Percentiles rank a stretch among this genome's conserved stretches.
Evolutionary conservation across 2,888 invertebrate species (phyloP).

Genomic region (Meta bourneti): DNA sequence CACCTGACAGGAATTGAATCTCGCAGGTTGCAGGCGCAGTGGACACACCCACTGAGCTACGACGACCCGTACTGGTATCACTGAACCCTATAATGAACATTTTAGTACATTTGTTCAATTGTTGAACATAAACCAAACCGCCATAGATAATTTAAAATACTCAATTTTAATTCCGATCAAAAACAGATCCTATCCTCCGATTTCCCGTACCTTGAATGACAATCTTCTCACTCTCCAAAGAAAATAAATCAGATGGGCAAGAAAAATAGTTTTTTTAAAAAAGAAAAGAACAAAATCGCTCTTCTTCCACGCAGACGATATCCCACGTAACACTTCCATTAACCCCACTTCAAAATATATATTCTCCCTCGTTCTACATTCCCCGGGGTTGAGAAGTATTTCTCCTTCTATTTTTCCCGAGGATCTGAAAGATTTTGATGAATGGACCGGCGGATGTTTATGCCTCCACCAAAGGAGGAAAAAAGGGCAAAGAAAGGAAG

Average conservation of each 20-base stretch:
- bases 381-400: conserved; percentile 7
- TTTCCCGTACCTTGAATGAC: too few species aligned
- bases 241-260: background rate
- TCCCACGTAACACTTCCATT: conserved; percentile 46
- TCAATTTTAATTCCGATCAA: too few species aligned
- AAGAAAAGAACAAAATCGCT: background rate
- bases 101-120: too few species aligned
- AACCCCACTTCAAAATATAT: conserved; percentile 51
- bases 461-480: conserved; percentile 16
- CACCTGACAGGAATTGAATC: too few species aligned
- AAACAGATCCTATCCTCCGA: too few species aligned
- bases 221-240: too few species aligned
- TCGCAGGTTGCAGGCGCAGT: too few species aligned
- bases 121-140: too few species aligned
- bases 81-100: too few species aligned
- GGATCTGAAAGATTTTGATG: conserved; percentile 59
- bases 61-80: too few species aligned
- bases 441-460: conserved; percentile 60
- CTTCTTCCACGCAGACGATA: background rate
- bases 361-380: conserved; percentile 8
- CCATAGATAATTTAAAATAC: too few species aligned
- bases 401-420: conserved; percentile 9
- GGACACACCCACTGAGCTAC: too few species aligned
- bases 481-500: conserved; percentile 12
- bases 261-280: background rate